Percentiles rank a stretch among this genome's conserved stretches.
These are phyloP conservation scores for Nezara viridula DNA, from an alignment of 2,888 invertebrate species.

Conservation along the genomic window DNA sequence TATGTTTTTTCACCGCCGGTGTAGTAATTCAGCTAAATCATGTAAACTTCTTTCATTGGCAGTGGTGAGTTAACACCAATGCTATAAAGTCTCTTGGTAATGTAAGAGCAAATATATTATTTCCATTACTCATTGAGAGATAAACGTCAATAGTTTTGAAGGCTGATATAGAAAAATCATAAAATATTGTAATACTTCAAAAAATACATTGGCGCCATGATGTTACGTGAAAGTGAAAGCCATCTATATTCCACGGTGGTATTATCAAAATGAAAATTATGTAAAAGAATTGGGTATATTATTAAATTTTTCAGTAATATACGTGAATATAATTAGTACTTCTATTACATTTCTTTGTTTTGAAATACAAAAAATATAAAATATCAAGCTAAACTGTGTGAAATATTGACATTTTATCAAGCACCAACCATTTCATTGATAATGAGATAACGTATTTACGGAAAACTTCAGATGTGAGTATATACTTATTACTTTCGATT, in stretches of 20 bases:
- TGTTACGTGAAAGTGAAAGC: slow-evolving; percentile 31
- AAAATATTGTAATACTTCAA: slow-evolving; percentile 30
- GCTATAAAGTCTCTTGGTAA: neutral
- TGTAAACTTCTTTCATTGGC: slow-evolving; percentile 10
- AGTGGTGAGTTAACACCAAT: slow-evolving; percentile 2
- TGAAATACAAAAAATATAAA: neutral
- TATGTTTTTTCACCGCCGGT: slow-evolving; percentile 18
- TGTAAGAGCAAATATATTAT: neutral
- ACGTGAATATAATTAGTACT: neutral
- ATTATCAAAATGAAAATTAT: neutral
- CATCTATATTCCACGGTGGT: slow-evolving; percentile 10
- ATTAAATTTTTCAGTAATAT: neutral
- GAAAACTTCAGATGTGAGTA: neutral
- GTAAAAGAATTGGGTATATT: neutral
- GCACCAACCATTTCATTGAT: neutral
- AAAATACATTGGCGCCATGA: slow-evolving; percentile 36
- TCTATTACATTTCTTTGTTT: neutral
- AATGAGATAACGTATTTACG: neutral
- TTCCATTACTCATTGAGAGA: slow-evolving; percentile 22
- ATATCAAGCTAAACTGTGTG: neutral
- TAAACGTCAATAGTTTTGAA: neutral
- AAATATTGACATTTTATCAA: neutral
- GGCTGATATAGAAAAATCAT: neutral
- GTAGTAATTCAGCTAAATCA: slow-evolving; percentile 38
- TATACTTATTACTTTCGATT: neutral